Percentiles rank a stretch among this genome's conserved stretches.
Evolutionary conservation across 2,888 invertebrate species (phyloP).

Genomic region (Melipona bicolor): DNA sequence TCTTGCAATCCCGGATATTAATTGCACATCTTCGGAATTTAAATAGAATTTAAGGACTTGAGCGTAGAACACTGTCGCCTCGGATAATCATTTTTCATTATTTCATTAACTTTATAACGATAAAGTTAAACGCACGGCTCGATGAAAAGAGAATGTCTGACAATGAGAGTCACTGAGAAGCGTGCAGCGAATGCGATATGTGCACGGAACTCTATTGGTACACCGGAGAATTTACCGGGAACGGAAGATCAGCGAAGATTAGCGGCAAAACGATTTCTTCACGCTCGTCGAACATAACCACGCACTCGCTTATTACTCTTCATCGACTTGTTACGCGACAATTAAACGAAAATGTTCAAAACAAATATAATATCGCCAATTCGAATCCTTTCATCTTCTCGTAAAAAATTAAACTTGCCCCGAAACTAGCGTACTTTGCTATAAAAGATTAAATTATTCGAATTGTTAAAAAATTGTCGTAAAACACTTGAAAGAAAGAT

Average conservation of each 20-base stretch:
- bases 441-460: too few relatives aligned
- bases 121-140: background rate
- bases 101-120: too few relatives aligned
- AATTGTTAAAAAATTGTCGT: too few relatives aligned
- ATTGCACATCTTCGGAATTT: too few relatives aligned
- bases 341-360: background rate
- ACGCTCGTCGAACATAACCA: slow-evolving; percentile 13
- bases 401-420: background rate
- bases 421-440: background rate
- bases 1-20: too few relatives aligned
- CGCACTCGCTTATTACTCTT: background rate
- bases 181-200: slow-evolving; percentile 36
- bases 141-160: background rate
- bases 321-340: slow-evolving; percentile 10
- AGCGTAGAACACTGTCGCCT: too few relatives aligned
- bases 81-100: too few relatives aligned
- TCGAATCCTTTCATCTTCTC: background rate
- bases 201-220: slow-evolving; percentile 31
- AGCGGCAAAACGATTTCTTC: slow-evolving; percentile 23
- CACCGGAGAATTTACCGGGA: slow-evolving; percentile 27
- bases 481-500: too few relatives aligned
- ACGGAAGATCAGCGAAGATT: slow-evolving; percentile 35
- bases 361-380: background rate
- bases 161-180: slow-evolving; percentile 42
- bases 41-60: too few relatives aligned